A percentile compares a stretch with the other conserved stretches of the same genome.
Conservation (phyloP, 2,797 vertebrate species). For the Gobionotothen gibberifrons region DNA sequence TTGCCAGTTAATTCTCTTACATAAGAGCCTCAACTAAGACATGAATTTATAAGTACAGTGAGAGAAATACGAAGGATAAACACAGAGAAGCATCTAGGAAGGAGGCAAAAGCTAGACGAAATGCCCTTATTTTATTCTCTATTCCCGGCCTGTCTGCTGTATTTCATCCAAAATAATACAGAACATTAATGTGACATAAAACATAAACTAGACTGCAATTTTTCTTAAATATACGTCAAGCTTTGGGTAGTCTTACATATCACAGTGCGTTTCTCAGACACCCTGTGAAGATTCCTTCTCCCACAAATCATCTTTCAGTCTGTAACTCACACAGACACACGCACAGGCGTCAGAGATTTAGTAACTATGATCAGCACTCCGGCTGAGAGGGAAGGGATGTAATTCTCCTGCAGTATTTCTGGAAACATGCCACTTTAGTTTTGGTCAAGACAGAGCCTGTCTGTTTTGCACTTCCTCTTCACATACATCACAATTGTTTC, state of each 20-base stretch:
- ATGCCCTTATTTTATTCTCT: conserved; percentile 12
- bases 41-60: conserved; percentile 44
- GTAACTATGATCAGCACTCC: conserved; percentile 50
- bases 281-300: conserved; percentile 39
- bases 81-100: conserved; percentile 7
- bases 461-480: conserved; percentile 50
- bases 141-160: conserved; percentile 25
- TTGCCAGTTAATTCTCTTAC: conserved; percentile 69
- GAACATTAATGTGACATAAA: conserved; percentile 30
- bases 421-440: conserved; percentile 50
- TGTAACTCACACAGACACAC: conserved; percentile 37
- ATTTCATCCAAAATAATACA: conserved; percentile 20
- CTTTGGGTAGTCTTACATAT: conserved; percentile 22
- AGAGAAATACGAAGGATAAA: conserved; percentile 35
- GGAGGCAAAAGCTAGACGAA: conserved; percentile 2
- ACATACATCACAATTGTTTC: conserved; percentile 37
- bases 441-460: conserved; percentile 34
- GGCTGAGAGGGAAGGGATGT: conserved; percentile 44
- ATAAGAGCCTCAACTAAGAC: conserved; percentile 61
- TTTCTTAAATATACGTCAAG: conserved; percentile 32
- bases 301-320: conserved; percentile 48
- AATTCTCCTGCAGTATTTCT: conserved; percentile 60
- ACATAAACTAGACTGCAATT: conserved; percentile 33
- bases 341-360: conserved; percentile 41
- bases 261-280: conserved; percentile 35